Evolutionary conservation across 2,797 vertebrate genomes (phyloP).

Genomic region (Phataginus tetradactyla): DNA sequence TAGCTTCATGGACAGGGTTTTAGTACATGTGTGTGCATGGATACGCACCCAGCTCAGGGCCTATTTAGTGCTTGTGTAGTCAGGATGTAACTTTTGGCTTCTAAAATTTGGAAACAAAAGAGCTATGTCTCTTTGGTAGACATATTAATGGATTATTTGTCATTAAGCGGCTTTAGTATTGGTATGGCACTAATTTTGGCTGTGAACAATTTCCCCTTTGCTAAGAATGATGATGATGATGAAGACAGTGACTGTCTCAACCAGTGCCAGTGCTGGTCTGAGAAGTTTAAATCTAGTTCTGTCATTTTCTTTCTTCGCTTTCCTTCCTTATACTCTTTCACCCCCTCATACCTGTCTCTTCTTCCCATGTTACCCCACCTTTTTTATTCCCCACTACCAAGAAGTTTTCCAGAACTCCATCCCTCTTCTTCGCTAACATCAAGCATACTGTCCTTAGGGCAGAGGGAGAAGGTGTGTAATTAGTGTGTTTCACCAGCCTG

Average conservation of each 20-base stretch:
- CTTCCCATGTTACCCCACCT: background rate
- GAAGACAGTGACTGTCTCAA: background rate
- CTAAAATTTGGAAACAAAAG: background rate
- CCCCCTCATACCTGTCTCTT: background rate
- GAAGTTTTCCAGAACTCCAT: constrained; percentile 55
- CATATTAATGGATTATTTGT: background rate
- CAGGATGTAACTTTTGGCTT: background rate
- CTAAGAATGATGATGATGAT: background rate
- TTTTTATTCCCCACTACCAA: background rate
- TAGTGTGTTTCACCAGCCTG: constrained; percentile 83
- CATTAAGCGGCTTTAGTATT: background rate
- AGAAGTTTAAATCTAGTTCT: background rate
- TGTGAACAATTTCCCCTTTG: background rate
- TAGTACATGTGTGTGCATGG: background rate
- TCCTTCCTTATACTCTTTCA: background rate
- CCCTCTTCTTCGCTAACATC: constrained; percentile 71
- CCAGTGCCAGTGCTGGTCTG: background rate
- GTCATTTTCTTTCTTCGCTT: background rate
- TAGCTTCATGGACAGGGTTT: background rate
- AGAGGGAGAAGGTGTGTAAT: constrained; percentile 78
- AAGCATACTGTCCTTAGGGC: constrained; percentile 69
- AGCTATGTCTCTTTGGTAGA: background rate
- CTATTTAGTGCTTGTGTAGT: background rate
- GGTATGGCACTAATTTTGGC: background rate
- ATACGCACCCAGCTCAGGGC: too few species aligned